phyloP scores from a whole-genome alignment of 2,113 vertebrate genomes.

The Forbesichthys papilliferus region DNA sequence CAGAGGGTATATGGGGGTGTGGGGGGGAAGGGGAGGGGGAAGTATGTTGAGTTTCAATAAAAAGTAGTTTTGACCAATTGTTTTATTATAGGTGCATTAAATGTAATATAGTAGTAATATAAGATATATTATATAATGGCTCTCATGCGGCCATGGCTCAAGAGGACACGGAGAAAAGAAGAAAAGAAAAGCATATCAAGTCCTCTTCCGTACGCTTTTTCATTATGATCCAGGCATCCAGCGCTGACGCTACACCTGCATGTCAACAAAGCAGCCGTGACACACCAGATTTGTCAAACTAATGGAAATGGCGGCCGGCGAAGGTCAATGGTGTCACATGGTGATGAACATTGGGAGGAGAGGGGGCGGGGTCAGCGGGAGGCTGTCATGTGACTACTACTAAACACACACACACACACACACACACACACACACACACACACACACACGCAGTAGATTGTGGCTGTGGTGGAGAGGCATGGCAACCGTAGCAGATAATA shows the following conservation, averaged over 20 bases:
- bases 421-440: conserved; percentile 31
- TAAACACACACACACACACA: conserved; percentile 6
- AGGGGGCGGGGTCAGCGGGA: conserved; percentile 16
- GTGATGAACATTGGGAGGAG: conserved; percentile 63
- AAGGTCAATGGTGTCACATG: conserved; percentile 70
- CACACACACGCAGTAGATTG: background rate
- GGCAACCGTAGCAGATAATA: conserved; percentile 39
- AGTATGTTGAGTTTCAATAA: no score
- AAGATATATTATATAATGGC: no score
- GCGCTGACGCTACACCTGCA: conserved; percentile 48
- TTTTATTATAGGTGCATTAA: no score
- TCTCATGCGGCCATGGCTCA: no score
- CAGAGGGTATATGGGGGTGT: no score
- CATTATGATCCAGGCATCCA: conserved; percentile 55
- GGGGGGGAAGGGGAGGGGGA: no score
- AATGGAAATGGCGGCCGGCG: conserved; percentile 66
- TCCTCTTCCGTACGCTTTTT: conserved; percentile 45
- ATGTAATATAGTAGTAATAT: no score
- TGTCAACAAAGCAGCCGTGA: conserved; percentile 59
- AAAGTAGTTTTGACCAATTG: no score
- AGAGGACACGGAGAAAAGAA: no score
- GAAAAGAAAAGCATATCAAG: no score
- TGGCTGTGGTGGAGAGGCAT: conserved; percentile 21
- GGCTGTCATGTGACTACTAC: conserved; percentile 53
- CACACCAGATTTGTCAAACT: conserved; percentile 70